These are phyloP conservation scores for Volucella bombylans DNA, from an alignment of 2,888 invertebrate species.

Conservation along the genomic window DNA sequence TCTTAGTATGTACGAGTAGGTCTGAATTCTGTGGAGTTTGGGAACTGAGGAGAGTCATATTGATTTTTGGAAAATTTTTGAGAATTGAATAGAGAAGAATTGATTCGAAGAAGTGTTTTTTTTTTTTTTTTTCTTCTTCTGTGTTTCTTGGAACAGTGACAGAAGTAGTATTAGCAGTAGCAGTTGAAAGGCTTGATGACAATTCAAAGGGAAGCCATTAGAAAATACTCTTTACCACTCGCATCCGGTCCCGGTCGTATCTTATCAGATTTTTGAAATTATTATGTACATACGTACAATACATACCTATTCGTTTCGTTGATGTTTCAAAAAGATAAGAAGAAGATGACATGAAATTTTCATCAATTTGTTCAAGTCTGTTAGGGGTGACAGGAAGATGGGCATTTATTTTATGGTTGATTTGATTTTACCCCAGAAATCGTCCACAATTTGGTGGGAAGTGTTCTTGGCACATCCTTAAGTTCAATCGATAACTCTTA, in stretches of 20 bases:
- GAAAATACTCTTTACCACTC: constrained; percentile 2
- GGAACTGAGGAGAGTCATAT: constrained; percentile 38
- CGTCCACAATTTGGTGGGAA: neutral
- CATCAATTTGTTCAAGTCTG: neutral
- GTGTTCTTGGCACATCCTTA: neutral
- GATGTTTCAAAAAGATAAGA: no score
- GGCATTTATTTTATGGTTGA: constrained; percentile 1
- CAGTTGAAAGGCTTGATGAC: constrained; percentile 23
- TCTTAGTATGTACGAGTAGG: constrained; percentile 44
- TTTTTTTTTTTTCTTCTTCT: neutral
- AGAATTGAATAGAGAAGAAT: constrained; percentile 11
- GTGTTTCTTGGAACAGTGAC: no score
- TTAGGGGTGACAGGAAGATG: constrained; percentile 2
- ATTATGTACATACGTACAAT: neutral
- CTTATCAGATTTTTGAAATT: constrained; percentile 17
- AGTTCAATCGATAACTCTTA: neutral
- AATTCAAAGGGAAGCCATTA: constrained; percentile 3
- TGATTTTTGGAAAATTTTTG: constrained; percentile 56
- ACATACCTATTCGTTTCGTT: no score
- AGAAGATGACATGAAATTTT: neutral
- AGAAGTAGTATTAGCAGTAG: neutral
- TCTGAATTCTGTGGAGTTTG: neutral
- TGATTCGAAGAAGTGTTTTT: neutral
- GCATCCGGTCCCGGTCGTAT: neutral
- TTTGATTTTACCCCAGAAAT: neutral